Evolutionary conservation across 37 sponge, comb jelly and placozoan species (phyloP), one percentile per base, ranked within the genome.

Genomic region (Trichoplax adhaerens): DNA sequence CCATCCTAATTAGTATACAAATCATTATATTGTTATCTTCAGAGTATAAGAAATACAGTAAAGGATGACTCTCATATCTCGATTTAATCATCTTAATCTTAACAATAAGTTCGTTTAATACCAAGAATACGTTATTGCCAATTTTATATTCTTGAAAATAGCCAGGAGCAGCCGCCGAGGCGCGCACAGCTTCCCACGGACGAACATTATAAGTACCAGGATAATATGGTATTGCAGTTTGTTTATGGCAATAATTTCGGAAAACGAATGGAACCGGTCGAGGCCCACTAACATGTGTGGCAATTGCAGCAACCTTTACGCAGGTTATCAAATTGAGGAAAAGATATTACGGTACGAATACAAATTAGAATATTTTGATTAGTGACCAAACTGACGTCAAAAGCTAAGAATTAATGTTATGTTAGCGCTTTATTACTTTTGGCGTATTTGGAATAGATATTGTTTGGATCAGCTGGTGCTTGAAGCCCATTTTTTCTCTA

Each of bases 111-210:
- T 29, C 29, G 29, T 29, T 29, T 29, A 29, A 29, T 2, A 88
- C 89, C 77, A 81, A 76, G 56, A 76, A 72, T 3, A 81, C 75
- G 77, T 72, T 70, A 0, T 55, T 53, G 3, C 72, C 86, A 0
- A 88, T 51, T 55, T 77, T 76, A 54, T 81, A 76, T 58, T 88
- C 90, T 68, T 87, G 82, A 78, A 87, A 82, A 72, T 84, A 83
- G 3, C 88, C 93, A 49, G 93, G 93, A 58, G 93, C 93, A 48
- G 93, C 93, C 53, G 88, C 84, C 71, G 87, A 84, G 0, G 89
- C 88, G 67, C 80, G 73, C 51, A 91, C 68, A 54, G 88, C 85
- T 72, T 91, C 85, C 88, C 88, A 87, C 56, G 77, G 3, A 29
- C 7, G 65, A 10, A 66, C 78, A 29, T 78, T 72, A 69, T 72